phyloP scores from a whole-genome alignment of 2,797 vertebrate genomes.

The Sylvilagus floridanus region DNA sequence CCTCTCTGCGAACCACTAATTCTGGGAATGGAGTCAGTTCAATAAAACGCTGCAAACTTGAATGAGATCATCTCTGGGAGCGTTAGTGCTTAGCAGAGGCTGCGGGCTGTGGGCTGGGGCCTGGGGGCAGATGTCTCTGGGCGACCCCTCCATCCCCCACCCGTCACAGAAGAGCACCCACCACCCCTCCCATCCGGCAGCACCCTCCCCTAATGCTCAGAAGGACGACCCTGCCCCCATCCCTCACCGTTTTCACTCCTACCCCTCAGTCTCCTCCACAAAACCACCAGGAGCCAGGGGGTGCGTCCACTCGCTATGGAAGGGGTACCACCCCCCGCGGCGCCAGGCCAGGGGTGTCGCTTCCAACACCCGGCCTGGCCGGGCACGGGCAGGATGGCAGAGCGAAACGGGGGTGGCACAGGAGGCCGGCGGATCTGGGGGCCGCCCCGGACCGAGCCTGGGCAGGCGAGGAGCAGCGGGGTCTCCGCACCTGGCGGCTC shows the following conservation, averaged over 20 bases:
- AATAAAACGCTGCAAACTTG: slow-evolving; percentile 61
- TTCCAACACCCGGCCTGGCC: background rate
- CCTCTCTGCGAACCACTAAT: background rate
- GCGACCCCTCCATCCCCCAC: background rate
- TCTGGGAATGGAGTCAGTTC: background rate
- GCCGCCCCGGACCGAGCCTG: background rate
- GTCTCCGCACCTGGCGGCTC: slow-evolving; percentile 47
- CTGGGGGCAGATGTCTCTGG: background rate
- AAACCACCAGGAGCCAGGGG: background rate
- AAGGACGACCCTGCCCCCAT: background rate
- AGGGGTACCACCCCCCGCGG: slow-evolving; percentile 11
- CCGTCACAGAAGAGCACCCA: background rate
- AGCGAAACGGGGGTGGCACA: background rate
- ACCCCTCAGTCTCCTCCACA: background rate
- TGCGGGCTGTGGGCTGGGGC: background rate
- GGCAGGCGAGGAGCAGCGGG: background rate
- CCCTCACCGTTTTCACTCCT: background rate
- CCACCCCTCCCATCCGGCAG: background rate
- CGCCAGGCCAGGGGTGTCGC: background rate
- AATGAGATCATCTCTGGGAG: slow-evolving; percentile 77
- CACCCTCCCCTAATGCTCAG: background rate
- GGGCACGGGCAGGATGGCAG: background rate
- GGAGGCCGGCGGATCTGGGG: background rate
- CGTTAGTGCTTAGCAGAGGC: slow-evolving; percentile 25
- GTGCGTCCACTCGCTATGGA: background rate